Evolutionary conservation across 2,113 vertebrate genomes (phyloP).

Genomic region (Aptenodytes patagonicus): DNA sequence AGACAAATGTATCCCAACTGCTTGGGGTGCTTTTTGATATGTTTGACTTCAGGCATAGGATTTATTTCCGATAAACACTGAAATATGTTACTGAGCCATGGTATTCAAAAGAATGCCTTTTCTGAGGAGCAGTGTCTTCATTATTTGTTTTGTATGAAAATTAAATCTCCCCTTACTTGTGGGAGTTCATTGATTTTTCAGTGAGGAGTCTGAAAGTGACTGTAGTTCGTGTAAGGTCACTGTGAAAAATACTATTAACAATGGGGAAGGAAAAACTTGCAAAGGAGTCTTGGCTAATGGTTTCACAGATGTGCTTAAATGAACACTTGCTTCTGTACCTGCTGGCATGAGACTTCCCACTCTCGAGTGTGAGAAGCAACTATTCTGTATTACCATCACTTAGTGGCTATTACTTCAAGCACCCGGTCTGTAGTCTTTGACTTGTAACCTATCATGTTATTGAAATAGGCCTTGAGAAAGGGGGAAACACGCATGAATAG

Average conservation of each 20-base stretch:
- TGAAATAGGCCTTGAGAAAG: not conserved
- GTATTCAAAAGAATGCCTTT: not conserved
- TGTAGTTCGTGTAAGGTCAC: not conserved
- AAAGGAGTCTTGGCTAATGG: not conserved
- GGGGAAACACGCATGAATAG: not conserved
- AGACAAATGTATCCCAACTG: not conserved
- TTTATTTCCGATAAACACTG: not conserved
- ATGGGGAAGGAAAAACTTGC: not conserved
- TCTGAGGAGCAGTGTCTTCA: not conserved
- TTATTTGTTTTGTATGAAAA: not conserved
- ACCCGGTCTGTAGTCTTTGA: not conserved
- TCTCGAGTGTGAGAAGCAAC: not conserved
- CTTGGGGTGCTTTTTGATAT: not conserved
- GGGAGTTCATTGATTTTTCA: not conserved
- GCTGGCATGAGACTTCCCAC: not conserved
- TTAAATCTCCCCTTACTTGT: not conserved
- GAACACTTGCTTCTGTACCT: not conserved
- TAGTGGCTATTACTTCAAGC: not conserved
- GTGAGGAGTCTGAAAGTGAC: not conserved
- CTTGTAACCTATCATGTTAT: not conserved
- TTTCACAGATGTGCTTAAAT: not conserved
- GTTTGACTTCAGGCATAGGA: not conserved
- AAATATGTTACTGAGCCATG: not conserved
- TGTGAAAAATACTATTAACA: not conserved
- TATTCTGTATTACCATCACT: not conserved